Conservation (phyloP, 2,113 vertebrate species). For the Scomber japonicus region DNA sequence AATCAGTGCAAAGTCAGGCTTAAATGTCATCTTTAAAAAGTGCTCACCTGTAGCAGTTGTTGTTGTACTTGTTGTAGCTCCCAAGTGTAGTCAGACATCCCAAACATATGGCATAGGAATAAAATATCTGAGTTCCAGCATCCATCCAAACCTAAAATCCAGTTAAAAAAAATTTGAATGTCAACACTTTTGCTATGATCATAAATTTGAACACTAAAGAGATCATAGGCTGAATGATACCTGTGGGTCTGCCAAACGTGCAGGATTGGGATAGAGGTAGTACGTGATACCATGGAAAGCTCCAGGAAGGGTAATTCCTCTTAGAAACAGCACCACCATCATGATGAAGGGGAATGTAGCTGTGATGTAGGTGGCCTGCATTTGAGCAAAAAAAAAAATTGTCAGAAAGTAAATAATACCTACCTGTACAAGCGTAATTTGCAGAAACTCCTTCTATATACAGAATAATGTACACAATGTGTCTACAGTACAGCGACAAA, state of each 20-base stretch:
- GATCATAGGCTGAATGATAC: constrained; percentile 64
- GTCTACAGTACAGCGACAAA: too few species aligned
- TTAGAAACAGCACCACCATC: constrained; percentile 87
- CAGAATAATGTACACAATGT: too few species aligned
- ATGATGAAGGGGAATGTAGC: constrained; percentile 92
- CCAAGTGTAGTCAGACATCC: constrained; percentile 78
- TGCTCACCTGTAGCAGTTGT: constrained; percentile 79
- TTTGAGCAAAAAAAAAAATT: background rate
- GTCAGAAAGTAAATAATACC: background rate
- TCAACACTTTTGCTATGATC: background rate
- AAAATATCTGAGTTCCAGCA: constrained; percentile 83
- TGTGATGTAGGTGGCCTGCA: constrained; percentile 91
- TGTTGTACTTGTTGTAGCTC: constrained; percentile 82
- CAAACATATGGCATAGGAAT: constrained; percentile 78
- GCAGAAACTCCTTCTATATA: too few species aligned
- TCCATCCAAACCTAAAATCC: constrained; percentile 81
- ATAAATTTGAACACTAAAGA: background rate
- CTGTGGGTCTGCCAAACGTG: constrained; percentile 90
- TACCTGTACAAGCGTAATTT: too few species aligned
- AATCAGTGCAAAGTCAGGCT: background rate
- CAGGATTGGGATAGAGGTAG: constrained; percentile 89
- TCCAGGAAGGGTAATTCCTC: constrained; percentile 90
- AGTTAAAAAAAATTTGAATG: background rate
- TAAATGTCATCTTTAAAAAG: background rate
- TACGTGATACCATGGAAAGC: constrained; percentile 89